These are phyloP conservation scores for Dicyrtomina minuta DNA, from an alignment of 2,888 invertebrate genomes.

Conservation along the genomic window DNA sequence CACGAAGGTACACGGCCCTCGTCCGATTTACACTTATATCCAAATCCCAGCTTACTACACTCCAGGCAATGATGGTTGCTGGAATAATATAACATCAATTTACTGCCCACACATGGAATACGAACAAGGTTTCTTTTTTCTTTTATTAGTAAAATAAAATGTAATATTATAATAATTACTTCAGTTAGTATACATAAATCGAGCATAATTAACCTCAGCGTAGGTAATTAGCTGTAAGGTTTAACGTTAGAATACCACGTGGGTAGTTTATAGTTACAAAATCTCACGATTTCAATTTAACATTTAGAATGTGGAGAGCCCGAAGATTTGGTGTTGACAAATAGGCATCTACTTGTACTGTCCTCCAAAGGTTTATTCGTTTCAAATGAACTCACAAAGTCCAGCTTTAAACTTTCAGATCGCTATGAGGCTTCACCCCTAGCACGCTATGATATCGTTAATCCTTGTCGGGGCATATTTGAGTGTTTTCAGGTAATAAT, in stretches of 20 bases:
- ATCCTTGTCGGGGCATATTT: slow-evolving; percentile 36
- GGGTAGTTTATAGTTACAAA: too few relatives aligned
- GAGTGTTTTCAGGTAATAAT: slow-evolving; percentile 35
- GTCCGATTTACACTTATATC: slow-evolving; percentile 16
- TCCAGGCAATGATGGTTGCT: slow-evolving; percentile 26
- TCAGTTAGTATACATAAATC: too few relatives aligned
- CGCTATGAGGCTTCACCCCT: slow-evolving; percentile 26
- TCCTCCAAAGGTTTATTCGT: slow-evolving; percentile 37
- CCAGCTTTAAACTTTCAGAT: slow-evolving; percentile 14
- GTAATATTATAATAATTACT: too few relatives aligned
- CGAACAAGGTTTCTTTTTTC: slow-evolving; percentile 11
- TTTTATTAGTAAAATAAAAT: too few relatives aligned
- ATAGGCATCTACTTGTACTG: slow-evolving; percentile 37
- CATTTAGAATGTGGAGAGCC: slow-evolving; percentile 32
- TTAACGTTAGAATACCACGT: too few relatives aligned
- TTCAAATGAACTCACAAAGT: slow-evolving; percentile 34
- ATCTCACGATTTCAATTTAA: too few relatives aligned
- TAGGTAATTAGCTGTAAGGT: too few relatives aligned
- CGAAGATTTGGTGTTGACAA: slow-evolving; percentile 36
- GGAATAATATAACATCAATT: slow-evolving; percentile 21
- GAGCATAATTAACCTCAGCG: too few relatives aligned
- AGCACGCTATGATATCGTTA: slow-evolving; percentile 28
- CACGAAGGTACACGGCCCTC: not conserved
- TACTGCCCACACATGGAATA: slow-evolving; percentile 23
- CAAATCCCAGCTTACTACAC: slow-evolving; percentile 28